Evolutionary conservation across 2,888 invertebrate genomes (phyloP).

Genomic region (Parnassius mnemosyne): DNA sequence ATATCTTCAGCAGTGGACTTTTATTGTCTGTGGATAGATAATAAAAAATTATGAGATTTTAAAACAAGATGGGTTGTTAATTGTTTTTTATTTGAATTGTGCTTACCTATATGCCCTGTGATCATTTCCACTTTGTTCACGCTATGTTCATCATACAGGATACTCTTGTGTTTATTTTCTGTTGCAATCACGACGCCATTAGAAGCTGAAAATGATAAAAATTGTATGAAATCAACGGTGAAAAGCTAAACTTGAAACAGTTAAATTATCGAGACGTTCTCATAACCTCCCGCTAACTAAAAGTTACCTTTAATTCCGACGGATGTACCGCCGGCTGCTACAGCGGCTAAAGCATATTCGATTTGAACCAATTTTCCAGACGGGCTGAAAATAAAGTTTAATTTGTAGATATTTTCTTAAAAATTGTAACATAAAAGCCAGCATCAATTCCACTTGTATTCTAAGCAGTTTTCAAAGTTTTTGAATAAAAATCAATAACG

Average conservation of each 20-base stretch:
- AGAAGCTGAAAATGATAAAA: slow-evolving; percentile 82
- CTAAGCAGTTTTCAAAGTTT: not conserved
- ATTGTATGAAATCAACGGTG: not conserved
- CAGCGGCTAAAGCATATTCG: slow-evolving; percentile 99
- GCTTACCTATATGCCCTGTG: slow-evolving; percentile 86
- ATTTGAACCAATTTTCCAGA: slow-evolving; percentile 99
- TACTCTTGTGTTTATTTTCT: slow-evolving; percentile 98
- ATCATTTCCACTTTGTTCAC: slow-evolving; percentile 98
- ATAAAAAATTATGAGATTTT: too few species aligned
- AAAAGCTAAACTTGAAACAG: not conserved
- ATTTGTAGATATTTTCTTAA: not conserved
- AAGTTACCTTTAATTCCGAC: slow-evolving; percentile 96
- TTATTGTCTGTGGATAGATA: too few species aligned
- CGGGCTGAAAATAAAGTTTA: slow-evolving; percentile 85
- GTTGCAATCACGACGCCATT: slow-evolving; percentile 99
- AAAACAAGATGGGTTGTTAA: too few species aligned
- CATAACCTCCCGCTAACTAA: slow-evolving; percentile 41
- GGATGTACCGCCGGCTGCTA: slow-evolving; percentile 98
- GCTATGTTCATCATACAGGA: slow-evolving; percentile 97
- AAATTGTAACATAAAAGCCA: slow-evolving; percentile 3
- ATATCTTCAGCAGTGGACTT: too few species aligned
- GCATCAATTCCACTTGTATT: slow-evolving; percentile 1
- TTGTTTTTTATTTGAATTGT: not conserved
- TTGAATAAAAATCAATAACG: slow-evolving; percentile 1
- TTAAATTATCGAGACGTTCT: slow-evolving; percentile 27